Conservation (phyloP, 2,888 invertebrate species). For the Formica aserva region DNA sequence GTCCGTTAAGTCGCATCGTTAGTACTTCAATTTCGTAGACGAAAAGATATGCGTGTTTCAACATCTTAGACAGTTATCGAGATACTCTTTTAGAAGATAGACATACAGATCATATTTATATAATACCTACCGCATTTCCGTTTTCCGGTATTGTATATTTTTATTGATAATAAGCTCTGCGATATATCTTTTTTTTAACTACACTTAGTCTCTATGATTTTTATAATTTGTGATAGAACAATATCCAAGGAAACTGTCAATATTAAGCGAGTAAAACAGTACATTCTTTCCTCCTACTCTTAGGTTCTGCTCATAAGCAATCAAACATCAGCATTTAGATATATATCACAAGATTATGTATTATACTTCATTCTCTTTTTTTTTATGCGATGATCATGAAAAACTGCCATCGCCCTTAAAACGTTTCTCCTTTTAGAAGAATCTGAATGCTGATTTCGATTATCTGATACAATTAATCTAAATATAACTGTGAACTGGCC, state of each 20-base stretch:
- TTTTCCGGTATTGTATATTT: conserved; percentile 1
- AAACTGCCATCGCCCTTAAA: neutral
- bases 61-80: conserved; percentile 1
- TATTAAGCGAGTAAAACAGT: conserved; percentile 45
- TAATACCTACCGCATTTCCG: conserved; percentile 2
- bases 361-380: neutral
- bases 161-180: neutral
- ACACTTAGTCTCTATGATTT: neutral
- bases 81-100: conserved; percentile 21
- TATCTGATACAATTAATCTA: conserved; percentile 73
- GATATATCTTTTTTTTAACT: neutral
- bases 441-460: conserved; percentile 60
- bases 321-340: conserved; percentile 55
- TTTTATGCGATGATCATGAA: neutral
- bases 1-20: conserved; percentile 36
- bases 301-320: conserved; percentile 58
- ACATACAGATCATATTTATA: neutral
- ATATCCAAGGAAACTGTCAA: conserved; percentile 46
- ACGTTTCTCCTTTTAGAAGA: neutral
- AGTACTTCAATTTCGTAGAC: neutral
- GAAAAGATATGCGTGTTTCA: neutral
- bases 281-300: conserved; percentile 64
- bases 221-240: conserved; percentile 8
- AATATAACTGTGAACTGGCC: conserved; percentile 80
- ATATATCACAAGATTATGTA: neutral